Evolutionary conservation across 2,888 invertebrate genomes (phyloP).

Genomic region (Helicoverpa assulta): DNA sequence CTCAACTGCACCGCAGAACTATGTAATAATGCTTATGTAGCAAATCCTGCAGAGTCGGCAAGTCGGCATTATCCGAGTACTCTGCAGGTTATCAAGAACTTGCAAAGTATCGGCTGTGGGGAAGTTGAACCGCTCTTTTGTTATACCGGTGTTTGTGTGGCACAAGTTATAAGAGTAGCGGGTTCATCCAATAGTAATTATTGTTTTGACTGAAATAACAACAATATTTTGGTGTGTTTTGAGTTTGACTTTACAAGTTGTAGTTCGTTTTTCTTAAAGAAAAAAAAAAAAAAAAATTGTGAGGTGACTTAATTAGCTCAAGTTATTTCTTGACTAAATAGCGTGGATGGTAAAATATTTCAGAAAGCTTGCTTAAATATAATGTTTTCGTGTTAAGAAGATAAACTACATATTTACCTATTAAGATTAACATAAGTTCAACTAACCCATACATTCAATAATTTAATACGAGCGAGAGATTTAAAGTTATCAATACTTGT

Average conservation of each 20-base stretch:
- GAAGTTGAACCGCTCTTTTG: conserved; percentile 76
- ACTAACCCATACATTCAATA: not conserved
- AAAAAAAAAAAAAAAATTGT: too few species aligned
- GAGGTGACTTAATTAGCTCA: too few species aligned
- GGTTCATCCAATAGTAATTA: too few species aligned
- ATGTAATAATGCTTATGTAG: conserved; percentile 48
- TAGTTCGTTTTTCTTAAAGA: too few species aligned
- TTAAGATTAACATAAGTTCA: too few species aligned
- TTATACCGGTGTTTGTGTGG: conserved; percentile 66
- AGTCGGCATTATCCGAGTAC: conserved; percentile 63
- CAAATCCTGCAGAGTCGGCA: conserved; percentile 53
- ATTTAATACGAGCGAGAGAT: not conserved
- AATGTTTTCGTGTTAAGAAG: too few species aligned
- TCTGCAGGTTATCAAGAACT: conserved; percentile 78
- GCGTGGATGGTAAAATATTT: too few species aligned
- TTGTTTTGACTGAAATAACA: not conserved
- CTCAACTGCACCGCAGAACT: conserved; percentile 13
- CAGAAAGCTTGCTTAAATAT: too few species aligned
- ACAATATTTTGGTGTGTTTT: too few species aligned
- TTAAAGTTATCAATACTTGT: not conserved
- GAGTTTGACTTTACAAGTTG: too few species aligned
- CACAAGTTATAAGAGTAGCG: conserved; percentile 31
- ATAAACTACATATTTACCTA: too few species aligned
- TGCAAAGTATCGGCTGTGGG: conserved; percentile 76
- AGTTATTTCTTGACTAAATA: too few species aligned